A percentile compares a stretch with the other conserved stretches of the same genome.
phyloP scores from a whole-genome alignment of 2,113 vertebrate species.

The Carettochelys insculpta region DNA sequence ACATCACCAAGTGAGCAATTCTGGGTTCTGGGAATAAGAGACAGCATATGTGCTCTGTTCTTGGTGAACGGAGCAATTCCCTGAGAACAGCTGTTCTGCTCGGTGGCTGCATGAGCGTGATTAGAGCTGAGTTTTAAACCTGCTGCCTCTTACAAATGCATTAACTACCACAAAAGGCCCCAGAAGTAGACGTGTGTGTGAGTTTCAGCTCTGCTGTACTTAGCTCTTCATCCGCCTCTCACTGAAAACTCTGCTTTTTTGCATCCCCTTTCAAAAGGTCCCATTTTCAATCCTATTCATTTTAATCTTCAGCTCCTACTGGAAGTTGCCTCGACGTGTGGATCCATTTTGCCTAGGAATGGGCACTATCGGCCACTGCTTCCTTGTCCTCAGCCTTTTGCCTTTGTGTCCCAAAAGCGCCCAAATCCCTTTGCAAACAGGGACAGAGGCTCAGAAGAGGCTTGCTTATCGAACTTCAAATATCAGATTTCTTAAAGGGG shows the following conservation, averaged over 20 bases:
- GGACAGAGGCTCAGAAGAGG: no score
- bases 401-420: neutral
- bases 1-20: accelerated
- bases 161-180: neutral
- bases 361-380: no score
- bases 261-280: neutral
- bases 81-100: neutral
- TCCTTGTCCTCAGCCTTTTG: neutral
- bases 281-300: neutral
- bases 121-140: neutral
- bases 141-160: no score
- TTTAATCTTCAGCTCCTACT: neutral
- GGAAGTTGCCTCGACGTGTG: neutral
- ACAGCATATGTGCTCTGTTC: accelerated
- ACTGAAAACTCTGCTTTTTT: neutral
- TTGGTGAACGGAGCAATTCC: neutral
- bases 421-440: neutral
- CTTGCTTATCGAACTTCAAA: neutral
- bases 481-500: neutral
- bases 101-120: neutral
- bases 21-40: neutral
- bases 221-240: neutral
- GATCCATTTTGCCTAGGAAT: neutral
- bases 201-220: no score
- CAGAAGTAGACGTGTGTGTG: neutral